Conservation (phyloP, 2,888 invertebrate species). For the Lamellibrachia columna region DNA sequence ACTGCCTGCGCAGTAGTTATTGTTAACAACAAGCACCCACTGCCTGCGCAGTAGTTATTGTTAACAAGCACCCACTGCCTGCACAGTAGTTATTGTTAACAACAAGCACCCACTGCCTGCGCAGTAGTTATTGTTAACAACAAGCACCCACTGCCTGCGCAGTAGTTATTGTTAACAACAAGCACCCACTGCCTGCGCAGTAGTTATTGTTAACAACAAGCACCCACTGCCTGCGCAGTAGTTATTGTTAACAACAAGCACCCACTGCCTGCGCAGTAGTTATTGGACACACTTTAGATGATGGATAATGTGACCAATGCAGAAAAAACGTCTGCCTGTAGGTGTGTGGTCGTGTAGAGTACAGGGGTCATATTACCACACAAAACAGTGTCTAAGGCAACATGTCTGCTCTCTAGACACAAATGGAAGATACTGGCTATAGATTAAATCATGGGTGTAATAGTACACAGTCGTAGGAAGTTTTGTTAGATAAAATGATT, state of each 20-base stretch:
- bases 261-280: not conserved
- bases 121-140: not conserved
- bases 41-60: too few relatives aligned
- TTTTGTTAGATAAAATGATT: too few relatives aligned
- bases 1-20: too few relatives aligned
- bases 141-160: not conserved
- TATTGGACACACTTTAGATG: not conserved
- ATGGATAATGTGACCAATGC: not conserved
- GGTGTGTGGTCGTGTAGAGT: not conserved
- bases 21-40: too few relatives aligned
- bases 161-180: too few relatives aligned
- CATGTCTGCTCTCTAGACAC: not conserved
- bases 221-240: too few relatives aligned
- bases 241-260: too few relatives aligned
- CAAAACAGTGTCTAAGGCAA: not conserved
- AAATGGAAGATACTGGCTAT: not conserved
- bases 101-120: not conserved
- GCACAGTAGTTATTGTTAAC: not conserved
- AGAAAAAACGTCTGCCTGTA: not conserved
- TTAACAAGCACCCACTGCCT: too few relatives aligned
- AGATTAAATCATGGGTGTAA: not conserved
- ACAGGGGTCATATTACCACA: not conserved
- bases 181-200: too few relatives aligned
- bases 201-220: too few relatives aligned
- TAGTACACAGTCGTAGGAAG: not conserved